Evolutionary conservation across 2,797 vertebrate species (phyloP).

Genomic region (Bufotes viridis): DNA sequence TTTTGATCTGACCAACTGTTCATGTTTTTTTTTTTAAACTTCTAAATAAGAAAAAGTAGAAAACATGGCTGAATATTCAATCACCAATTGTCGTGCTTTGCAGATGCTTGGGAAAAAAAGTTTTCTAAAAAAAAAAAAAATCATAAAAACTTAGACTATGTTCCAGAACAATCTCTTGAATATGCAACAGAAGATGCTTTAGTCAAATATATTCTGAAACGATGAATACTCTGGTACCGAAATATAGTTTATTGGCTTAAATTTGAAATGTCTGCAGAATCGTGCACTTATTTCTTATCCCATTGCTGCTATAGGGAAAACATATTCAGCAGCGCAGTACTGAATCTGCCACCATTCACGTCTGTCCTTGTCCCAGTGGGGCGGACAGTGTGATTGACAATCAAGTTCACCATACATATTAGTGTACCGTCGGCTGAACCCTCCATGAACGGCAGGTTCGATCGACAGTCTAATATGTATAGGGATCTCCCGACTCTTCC

Average conservation of each 20-base stretch:
- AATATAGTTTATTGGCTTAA: not conserved
- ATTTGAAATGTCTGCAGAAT: not conserved
- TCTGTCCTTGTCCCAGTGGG: too few relatives aligned
- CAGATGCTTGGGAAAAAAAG: conserved; percentile 26
- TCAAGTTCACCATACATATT: too few relatives aligned
- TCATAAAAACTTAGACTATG: conserved; percentile 9
- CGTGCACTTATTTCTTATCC: too few relatives aligned
- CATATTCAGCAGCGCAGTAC: too few relatives aligned
- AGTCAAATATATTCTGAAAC: not conserved
- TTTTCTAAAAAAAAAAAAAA: not conserved
- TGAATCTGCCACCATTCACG: too few relatives aligned
- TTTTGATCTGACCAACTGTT: conserved; percentile 63
- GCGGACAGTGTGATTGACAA: too few relatives aligned
- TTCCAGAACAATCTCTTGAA: conserved; percentile 23
- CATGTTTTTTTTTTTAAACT: conserved; percentile 54
- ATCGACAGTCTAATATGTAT: too few relatives aligned
- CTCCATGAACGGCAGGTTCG: too few relatives aligned
- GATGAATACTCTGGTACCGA: not conserved
- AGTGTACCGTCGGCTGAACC: too few relatives aligned
- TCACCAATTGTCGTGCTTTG: conserved; percentile 39
- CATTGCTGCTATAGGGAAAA: too few relatives aligned
- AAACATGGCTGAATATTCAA: conserved; percentile 46
- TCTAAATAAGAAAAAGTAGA: conserved; percentile 45
- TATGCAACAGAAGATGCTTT: conserved; percentile 33
- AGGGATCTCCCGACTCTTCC: too few relatives aligned